Evolutionary conservation across 2,888 invertebrate genomes (phyloP).

Genomic region (Parnassius smintheus): DNA sequence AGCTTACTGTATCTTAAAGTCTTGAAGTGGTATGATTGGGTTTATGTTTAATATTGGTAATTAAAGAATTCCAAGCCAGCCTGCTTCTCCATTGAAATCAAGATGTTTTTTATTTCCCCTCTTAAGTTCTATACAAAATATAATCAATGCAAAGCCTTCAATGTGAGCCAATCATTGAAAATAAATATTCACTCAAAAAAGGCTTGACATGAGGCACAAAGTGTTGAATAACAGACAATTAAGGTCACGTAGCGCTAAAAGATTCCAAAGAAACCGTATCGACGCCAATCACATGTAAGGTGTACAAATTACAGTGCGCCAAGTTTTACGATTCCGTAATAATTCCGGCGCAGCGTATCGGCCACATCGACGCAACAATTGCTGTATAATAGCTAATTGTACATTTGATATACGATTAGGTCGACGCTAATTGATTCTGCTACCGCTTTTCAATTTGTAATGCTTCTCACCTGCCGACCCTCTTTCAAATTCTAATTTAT

Average conservation of each 20-base stretch:
- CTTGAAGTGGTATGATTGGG: too few relatives aligned
- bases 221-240: conserved; percentile 6
- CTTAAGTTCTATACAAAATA: too few relatives aligned
- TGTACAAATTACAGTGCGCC: conserved; percentile 6
- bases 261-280: background rate
- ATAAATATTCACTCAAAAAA: background rate
- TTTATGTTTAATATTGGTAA: too few relatives aligned
- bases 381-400: conserved; percentile 26
- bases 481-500: conserved; percentile 25
- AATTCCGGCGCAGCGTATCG: background rate
- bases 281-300: background rate
- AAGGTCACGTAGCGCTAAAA: conserved; percentile 15
- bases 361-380: conserved; percentile 17
- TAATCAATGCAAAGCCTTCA: too few relatives aligned
- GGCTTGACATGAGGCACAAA: conserved; percentile 3
- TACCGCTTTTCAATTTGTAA: conserved; percentile 3
- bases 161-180: background rate
- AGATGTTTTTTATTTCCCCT: too few relatives aligned
- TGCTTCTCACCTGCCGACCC: conserved; percentile 24
- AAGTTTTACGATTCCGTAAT: background rate
- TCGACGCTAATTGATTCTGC: conserved; percentile 20
- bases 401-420: conserved; percentile 30
- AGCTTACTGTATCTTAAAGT: too few relatives aligned
- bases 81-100: too few relatives aligned
- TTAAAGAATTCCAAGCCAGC: too few relatives aligned